These are phyloP conservation scores for Batillaria attramentaria DNA, from an alignment of 1,140 invertebrate species.

Conservation along the genomic window DNA sequence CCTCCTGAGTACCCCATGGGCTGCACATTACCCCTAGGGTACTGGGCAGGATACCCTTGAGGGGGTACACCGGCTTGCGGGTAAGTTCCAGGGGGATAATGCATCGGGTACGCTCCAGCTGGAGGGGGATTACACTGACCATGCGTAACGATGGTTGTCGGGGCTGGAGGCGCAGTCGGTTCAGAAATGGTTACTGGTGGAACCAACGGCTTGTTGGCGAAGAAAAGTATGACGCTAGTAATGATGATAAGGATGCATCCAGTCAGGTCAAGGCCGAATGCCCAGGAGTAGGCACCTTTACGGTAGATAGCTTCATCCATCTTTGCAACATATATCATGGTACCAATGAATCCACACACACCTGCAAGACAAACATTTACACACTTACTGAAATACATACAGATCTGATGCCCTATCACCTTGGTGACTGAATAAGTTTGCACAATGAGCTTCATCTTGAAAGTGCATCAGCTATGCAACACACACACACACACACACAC, in stretches of 20 bases:
- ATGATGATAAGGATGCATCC: slow-evolving; percentile 1
- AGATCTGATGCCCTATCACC: no score
- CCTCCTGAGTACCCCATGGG: neutral
- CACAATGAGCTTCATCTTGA: no score
- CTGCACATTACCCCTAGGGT: neutral
- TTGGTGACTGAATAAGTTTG: no score
- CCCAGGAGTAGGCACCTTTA: neutral
- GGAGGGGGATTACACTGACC: no score
- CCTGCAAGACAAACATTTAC: neutral
- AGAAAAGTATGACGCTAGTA: neutral
- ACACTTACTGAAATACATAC: no score
- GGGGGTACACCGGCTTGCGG: neutral
- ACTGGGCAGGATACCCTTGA: neutral
- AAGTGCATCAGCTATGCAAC: neutral
- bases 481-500: neutral
- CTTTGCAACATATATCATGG: slow-evolving; percentile 7
- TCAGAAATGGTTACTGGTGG: no score
- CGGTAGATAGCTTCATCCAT: neutral
- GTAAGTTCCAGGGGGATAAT: neutral
- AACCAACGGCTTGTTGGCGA: neutral
- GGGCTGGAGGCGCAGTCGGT: no score
- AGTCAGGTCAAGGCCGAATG: slow-evolving; percentile 8
- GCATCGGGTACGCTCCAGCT: neutral
- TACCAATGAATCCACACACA: neutral
- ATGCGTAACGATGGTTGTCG: no score